Conservation (phyloP, 2,888 invertebrate species). For the Drosophila ezoana region DNA sequence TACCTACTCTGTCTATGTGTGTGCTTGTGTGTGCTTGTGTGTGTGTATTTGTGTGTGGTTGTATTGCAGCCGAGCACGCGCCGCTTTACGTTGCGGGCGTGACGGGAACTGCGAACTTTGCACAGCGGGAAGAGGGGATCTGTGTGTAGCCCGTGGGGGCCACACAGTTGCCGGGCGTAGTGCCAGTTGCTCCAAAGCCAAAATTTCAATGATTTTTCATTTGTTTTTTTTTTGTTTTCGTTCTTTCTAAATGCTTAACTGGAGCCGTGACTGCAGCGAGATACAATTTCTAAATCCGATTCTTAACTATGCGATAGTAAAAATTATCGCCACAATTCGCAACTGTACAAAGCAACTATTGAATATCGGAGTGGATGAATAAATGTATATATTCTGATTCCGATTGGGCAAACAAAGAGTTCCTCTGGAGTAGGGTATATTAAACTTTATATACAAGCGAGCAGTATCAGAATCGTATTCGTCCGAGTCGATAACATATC, state of each 20-base stretch:
- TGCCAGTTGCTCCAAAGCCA: constrained; percentile 29
- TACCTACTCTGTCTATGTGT: constrained; percentile 12
- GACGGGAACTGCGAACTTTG: constrained; percentile 35
- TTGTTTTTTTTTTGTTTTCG: constrained; percentile 12
- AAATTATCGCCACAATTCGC: background rate
- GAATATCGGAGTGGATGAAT: background rate
- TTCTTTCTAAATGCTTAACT: constrained; percentile 16
- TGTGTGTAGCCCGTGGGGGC: background rate
- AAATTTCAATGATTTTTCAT: constrained; percentile 47
- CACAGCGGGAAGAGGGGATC: background rate
- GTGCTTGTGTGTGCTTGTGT: constrained; percentile 5
- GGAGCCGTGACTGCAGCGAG: constrained; percentile 15
- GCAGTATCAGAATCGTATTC: background rate
- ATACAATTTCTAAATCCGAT: constrained; percentile 27
- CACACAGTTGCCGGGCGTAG: background rate
- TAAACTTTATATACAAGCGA: background rate
- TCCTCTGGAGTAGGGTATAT: too few species aligned
- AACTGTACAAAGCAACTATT: background rate
- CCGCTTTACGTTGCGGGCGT: constrained; percentile 73
- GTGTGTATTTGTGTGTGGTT: constrained; percentile 17
- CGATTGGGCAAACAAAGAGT: too few species aligned
- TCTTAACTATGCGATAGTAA: background rate
- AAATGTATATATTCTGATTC: background rate
- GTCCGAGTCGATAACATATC: background rate
- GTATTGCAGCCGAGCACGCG: constrained; percentile 73